These are phyloP conservation scores for Nomada flava DNA, from an alignment of 2,888 invertebrate species.

Conservation along the genomic window DNA sequence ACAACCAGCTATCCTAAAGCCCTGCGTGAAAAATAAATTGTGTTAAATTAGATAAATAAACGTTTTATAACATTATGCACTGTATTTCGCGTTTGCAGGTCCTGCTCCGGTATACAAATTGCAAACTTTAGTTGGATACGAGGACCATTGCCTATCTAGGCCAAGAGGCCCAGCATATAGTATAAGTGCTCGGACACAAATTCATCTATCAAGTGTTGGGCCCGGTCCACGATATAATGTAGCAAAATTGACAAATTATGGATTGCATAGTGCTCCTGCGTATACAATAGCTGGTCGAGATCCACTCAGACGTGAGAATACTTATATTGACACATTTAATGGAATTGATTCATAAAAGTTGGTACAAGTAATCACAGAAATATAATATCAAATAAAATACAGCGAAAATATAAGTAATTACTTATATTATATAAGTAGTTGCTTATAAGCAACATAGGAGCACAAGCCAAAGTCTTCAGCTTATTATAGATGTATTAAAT, in stretches of 20 bases:
- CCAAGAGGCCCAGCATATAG: constrained; percentile 88
- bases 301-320: constrained; percentile 61
- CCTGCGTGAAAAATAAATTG: too few species aligned
- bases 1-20: too few species aligned
- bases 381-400: background rate
- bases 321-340: background rate
- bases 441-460: background rate
- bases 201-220: constrained; percentile 74
- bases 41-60: background rate
- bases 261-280: constrained; percentile 85
- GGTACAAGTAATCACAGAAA: background rate
- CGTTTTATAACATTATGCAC: background rate
- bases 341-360: background rate
- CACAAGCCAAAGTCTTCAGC: too few species aligned
- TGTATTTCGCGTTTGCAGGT: constrained; percentile 82
- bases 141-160: constrained; percentile 87
- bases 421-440: too few species aligned
- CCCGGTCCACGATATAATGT: constrained; percentile 85
- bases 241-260: constrained; percentile 84
- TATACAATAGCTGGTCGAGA: constrained; percentile 85
- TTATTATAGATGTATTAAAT: too few species aligned
- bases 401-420: background rate
- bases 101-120: constrained; percentile 89
- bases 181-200: constrained; percentile 82
- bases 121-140: constrained; percentile 87